These are phyloP conservation scores for Stichopus chloronotus DNA, from an alignment of 35 echinoderm and acorn worm species.

Conservation along the genomic window DNA sequence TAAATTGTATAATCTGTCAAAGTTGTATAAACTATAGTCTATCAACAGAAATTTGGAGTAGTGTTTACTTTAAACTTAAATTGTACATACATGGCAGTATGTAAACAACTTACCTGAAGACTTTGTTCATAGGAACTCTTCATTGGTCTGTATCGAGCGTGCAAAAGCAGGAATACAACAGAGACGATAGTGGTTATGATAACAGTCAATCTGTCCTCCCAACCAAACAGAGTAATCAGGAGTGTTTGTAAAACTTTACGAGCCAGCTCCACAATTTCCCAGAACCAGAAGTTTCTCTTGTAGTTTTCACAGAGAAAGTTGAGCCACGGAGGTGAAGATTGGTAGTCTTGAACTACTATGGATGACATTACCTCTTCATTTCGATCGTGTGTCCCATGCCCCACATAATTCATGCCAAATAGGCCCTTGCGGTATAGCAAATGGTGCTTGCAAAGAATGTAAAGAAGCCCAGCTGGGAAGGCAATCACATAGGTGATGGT, in stretches of 20 bases:
- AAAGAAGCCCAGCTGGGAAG: constrained; percentile 28
- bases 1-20: too few relatives aligned
- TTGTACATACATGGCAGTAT: too few relatives aligned
- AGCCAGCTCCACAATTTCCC: constrained; percentile 57
- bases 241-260: constrained; percentile 46
- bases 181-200: constrained; percentile 25
- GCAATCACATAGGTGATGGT: constrained; percentile 22
- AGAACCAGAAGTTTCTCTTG: constrained; percentile 50
- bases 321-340: background rate
- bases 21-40: too few relatives aligned
- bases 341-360: background rate
- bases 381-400: background rate
- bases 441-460: background rate
- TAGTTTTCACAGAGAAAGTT: constrained; percentile 63
- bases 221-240: constrained; percentile 38
- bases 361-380: background rate
- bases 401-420: background rate
- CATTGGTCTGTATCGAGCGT: constrained; percentile 52
- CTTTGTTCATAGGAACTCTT: constrained; percentile 42
- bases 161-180: constrained; percentile 36
- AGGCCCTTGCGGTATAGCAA: background rate
- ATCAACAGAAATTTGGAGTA: too few relatives aligned
- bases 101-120: constrained; percentile 44
- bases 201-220: constrained; percentile 48
- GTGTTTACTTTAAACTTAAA: too few relatives aligned